Conservation (phyloP, 1,140 invertebrate genomes). For the Mactra quadrangularis region DNA sequence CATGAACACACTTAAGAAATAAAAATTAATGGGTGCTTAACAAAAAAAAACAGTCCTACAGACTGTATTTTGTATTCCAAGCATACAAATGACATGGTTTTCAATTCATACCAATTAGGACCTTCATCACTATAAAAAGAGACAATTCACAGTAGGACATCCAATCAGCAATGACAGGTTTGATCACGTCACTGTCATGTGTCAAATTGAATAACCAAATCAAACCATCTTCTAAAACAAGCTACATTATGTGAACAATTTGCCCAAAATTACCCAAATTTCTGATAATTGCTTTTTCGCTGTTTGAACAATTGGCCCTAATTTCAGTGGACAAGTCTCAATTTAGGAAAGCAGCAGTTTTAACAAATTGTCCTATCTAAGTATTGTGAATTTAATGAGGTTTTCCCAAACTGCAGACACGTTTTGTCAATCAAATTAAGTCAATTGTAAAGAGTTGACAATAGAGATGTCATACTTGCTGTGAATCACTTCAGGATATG, state of each 20-base stretch:
- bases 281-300: conserved; percentile 35
- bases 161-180: conserved; percentile 18
- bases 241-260: conserved; percentile 39
- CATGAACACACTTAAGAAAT: too few relatives aligned
- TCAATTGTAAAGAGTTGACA: too few relatives aligned
- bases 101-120: too few relatives aligned
- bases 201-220: conserved; percentile 49
- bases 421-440: too few relatives aligned
- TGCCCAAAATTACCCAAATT: conserved; percentile 6
- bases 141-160: background rate
- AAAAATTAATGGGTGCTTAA: too few relatives aligned
- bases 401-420: conserved; percentile 11
- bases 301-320: conserved; percentile 40
- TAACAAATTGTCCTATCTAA: background rate
- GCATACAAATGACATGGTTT: too few relatives aligned
- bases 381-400: conserved; percentile 12
- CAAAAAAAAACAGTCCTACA: too few relatives aligned
- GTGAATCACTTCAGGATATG: too few relatives aligned
- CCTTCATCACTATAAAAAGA: background rate
- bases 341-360: conserved; percentile 2
- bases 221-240: conserved; percentile 2
- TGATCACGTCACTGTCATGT: conserved; percentile 26
- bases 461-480: too few relatives aligned
- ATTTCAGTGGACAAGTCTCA: conserved; percentile 33
- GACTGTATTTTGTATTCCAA: too few relatives aligned